Percentiles rank a stretch among this genome's conserved stretches.
Evolutionary conservation across 2,888 invertebrate species (phyloP).

Genomic region (Nephrotoma guestfalica): DNA sequence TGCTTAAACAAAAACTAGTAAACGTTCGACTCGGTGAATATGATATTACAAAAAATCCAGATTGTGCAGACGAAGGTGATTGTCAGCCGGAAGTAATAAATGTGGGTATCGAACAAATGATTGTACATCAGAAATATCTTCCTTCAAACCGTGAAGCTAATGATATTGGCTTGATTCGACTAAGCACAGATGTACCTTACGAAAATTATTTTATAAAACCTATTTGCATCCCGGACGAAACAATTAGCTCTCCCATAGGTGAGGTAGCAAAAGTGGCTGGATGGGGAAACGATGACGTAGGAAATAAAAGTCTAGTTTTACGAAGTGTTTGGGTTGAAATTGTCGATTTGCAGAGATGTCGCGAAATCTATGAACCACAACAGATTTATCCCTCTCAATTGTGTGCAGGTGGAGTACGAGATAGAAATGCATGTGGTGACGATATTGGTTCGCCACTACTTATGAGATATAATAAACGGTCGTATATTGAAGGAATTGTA

Average conservation of each 20-base stretch:
- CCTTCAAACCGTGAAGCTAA: not conserved
- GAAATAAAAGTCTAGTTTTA: not conserved
- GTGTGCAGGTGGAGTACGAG: not conserved
- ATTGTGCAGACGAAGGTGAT: slow-evolving; percentile 25
- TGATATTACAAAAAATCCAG: slow-evolving; percentile 20
- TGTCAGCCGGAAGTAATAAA: slow-evolving; percentile 35
- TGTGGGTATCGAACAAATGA: slow-evolving; percentile 43
- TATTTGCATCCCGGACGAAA: not conserved
- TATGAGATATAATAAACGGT: not conserved
- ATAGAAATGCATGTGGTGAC: not conserved
- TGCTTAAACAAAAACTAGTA: not conserved
- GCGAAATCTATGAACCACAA: not conserved
- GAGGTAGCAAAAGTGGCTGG: not conserved
- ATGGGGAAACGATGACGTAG: not conserved
- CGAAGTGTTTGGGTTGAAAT: not conserved
- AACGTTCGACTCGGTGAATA: slow-evolving; percentile 26
- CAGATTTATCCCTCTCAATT: not conserved
- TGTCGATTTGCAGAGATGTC: not conserved
- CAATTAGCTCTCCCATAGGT: not conserved
- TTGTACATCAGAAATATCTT: slow-evolving; percentile 46
- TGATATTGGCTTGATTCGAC: not conserved
- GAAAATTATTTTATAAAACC: not conserved
- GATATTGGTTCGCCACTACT: not conserved
- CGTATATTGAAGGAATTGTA: not conserved
- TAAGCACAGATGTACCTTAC: not conserved